Percentiles rank a stretch among this genome's conserved stretches.
phyloP scores from a whole-genome alignment of 2,888 invertebrate genomes.

The Brenthis ino region DNA sequence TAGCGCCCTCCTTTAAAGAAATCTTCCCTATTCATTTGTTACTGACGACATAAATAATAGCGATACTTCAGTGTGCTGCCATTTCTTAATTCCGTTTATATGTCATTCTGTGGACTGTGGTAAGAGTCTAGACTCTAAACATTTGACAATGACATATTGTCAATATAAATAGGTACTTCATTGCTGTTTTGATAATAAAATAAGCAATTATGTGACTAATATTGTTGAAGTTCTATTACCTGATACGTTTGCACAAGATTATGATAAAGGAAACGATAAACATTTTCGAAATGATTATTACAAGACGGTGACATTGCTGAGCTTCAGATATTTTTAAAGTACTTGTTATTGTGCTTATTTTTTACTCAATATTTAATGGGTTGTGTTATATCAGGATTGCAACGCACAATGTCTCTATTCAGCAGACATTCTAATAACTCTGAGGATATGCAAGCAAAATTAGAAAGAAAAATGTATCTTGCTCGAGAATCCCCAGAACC shows the following conservation, averaged over 20 bases:
- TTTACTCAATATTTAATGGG: conserved; percentile 63
- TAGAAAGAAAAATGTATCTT: conserved; percentile 75
- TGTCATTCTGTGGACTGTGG: background rate
- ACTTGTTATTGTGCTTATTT: conserved; percentile 39
- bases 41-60: no score
- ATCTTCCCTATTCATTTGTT: no score
- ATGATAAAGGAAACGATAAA: conserved; percentile 30
- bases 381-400: conserved; percentile 71
- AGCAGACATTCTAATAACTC: conserved; percentile 58
- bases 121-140: background rate
- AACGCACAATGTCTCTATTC: conserved; percentile 71
- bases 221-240: background rate
- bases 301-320: conserved; percentile 35
- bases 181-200: conserved; percentile 23
- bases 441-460: conserved; percentile 56
- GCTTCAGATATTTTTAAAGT: conserved; percentile 23
- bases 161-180: conserved; percentile 8
- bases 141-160: background rate
- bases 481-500: conserved; percentile 90
- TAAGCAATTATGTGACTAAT: conserved; percentile 15
- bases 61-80: no score
- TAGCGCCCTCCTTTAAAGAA: no score
- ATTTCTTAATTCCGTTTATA: no score
- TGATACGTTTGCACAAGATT: conserved; percentile 4
- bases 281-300: conserved; percentile 31